Evolutionary conservation across 2,888 invertebrate genomes (phyloP), one percentile per base, ranked within the genome.

Genomic region (Lasioglossum oenotherae): DNA sequence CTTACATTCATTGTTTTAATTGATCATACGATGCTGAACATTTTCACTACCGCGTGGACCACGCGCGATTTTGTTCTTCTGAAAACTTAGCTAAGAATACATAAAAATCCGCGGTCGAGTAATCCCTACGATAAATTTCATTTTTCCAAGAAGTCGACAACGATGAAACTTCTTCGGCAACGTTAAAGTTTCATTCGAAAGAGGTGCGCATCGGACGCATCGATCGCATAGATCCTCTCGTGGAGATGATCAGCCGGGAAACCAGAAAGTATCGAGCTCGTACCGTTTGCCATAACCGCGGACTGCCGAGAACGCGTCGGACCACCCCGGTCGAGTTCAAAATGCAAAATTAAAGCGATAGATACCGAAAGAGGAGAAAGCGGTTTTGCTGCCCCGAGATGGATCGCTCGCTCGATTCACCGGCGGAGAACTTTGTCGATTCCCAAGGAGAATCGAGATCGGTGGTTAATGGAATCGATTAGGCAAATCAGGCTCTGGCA

Each of bases 361-460:
- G 27, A 31, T 31, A 23, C 35, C 23, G 35, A 72, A 3, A 46
- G 27, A 31, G 5, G 10, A 44, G 0, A 4, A 4, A 71, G 4
- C 44, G 14, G 16, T 6, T 67, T 53, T 41, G 53, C 53, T 81
- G 53, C 4, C 49, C 27, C 8, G 27, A n/a, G 38, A 67, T 35
- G 74, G 67, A 35, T 76, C 31, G 74, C 57, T 75, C 53, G 35
- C 80, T 84, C 72, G 82, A 89, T 83, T 88, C 82, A 85, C 87
- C 83, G 84, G 80, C 88, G 27, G 14, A 14, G 5, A 31, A 16
- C 16, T 31, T 5, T 14, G 60, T 27, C 12, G 10, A 31, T 14
- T 1, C 5, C 27, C 4, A 60, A 27, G 60, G 27, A 60, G n/a
- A n/a, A 31, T 69, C 16, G 35, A 23, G 67, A 69, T 10, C 35